Base-by-base conservation (phyloP, 2,797 vertebrate genomes). In the Malurus leucopterus region DNA sequence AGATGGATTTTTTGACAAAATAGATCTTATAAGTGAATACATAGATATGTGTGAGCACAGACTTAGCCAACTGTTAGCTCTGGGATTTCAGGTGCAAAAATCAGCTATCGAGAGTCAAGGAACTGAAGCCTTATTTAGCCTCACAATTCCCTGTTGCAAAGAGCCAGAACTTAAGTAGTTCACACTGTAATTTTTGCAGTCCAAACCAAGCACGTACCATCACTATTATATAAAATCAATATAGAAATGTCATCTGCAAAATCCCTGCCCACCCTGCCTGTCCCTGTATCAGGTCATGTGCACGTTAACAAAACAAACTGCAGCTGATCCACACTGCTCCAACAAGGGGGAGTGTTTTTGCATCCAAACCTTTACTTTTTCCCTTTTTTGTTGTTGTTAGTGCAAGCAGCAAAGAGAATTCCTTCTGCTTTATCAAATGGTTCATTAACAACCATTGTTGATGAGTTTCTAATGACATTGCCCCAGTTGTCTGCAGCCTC, bases 401-500 rank as follows among this genome's bases (percentile, higher is more conserved):
- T 50, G 23, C 21, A 77, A 71, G 65, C 34, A 68, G 43, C 69
- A 87, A 50, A 81, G 34, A 80, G 9, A 82, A 71, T 79, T 86
- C 43, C 44, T 91, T 79, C 68, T 64, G 49, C 11, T 91, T 91
- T 91, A 90, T 84, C 84, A 93, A 89, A 92, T 58, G 70, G 41
- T 88, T 94, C 84, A 80, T 92, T 91, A 90, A 84, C 54, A 77
- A 62, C 29, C 27, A 55, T 46, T 50, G 81, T 73, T 82, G 50
- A 73, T 64, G 57, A 75, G 64, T 83, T 70, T 70, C 65, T 94
- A 90, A 95, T 63, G 73, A 77, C 2, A 8, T 50, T 75, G 43
- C 29, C 27, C 34, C 50, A 23, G 32, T 71, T 63, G 41, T 40
- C 61, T 84, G 50, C 53, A 82, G 67, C 58, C 20, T 83, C n/a